phyloP scores from a whole-genome alignment of 2,888 invertebrate genomes.

The Anticlea derivata region DNA sequence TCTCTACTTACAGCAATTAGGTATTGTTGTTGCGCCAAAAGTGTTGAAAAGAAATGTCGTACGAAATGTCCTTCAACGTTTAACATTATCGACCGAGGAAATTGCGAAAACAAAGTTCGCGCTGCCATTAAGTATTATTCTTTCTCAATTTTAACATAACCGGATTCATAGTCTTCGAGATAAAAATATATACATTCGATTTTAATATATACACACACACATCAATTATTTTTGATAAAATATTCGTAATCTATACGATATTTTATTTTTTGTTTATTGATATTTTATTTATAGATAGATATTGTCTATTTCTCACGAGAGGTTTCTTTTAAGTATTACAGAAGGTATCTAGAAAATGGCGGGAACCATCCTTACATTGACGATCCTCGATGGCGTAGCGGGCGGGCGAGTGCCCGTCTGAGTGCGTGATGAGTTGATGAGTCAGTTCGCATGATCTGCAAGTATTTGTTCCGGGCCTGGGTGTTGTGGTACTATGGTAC shows the following conservation, averaged over 20 bases:
- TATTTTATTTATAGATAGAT: too few species aligned
- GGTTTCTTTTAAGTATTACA: too few species aligned
- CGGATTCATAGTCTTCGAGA: constrained; percentile 11
- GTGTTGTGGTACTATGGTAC: too few species aligned
- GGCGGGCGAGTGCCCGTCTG: too few species aligned
- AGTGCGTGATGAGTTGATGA: too few species aligned
- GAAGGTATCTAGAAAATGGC: too few species aligned
- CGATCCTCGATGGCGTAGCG: too few species aligned
- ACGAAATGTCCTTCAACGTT: constrained; percentile 38
- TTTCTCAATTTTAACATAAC: constrained; percentile 22
- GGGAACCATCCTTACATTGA: too few species aligned
- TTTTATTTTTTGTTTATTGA: neutral
- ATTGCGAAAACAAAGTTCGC: constrained; percentile 22
- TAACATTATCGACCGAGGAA: constrained; percentile 23
- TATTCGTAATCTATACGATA: neutral
- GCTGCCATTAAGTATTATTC: constrained; percentile 13
- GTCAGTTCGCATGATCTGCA: too few species aligned
- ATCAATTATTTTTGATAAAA: neutral
- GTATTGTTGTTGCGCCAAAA: constrained; percentile 48
- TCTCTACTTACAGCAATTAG: constrained; percentile 34
- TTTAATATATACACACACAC: neutral
- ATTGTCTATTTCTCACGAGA: too few species aligned
- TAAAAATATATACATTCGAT: constrained; percentile 7
- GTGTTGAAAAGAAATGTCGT: constrained; percentile 41
- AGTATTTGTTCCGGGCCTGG: too few species aligned